phyloP scores from a whole-genome alignment of 2,797 vertebrate genomes.

The Danio albolineatus region DNA sequence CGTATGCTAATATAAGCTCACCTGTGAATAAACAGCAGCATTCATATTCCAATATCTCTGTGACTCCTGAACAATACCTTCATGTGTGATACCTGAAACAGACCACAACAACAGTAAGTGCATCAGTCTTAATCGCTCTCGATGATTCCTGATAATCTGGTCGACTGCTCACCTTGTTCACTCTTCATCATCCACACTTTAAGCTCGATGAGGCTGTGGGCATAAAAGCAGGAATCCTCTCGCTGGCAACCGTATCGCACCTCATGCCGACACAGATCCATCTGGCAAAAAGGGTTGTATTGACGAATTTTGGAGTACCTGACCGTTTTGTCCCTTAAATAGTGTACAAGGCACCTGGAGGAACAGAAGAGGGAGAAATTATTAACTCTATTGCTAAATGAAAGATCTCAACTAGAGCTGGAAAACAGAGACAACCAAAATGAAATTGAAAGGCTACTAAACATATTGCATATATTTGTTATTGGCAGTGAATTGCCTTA shows the following conservation, averaged over 20 bases:
- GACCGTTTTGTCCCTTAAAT: conserved; percentile 89
- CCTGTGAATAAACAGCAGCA: conserved; percentile 84
- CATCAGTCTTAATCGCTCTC: not conserved
- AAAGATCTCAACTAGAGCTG: not conserved
- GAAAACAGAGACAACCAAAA: not conserved
- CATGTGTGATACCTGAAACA: conserved; percentile 86
- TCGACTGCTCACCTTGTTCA: conserved; percentile 80
- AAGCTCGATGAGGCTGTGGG: conserved; percentile 95
- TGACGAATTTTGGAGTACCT: conserved; percentile 94
- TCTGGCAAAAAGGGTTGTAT: conserved; percentile 80
- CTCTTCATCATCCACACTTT: conserved; percentile 97
- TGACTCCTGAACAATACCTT: conserved; percentile 91
- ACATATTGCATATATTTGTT: not conserved
- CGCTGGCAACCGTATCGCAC: conserved; percentile 93
- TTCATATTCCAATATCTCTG: conserved; percentile 87
- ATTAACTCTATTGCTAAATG: not conserved
- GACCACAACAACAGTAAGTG: not conserved
- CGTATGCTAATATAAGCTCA: conserved; percentile 57
- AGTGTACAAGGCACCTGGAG: conserved; percentile 95
- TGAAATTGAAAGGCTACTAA: not conserved
- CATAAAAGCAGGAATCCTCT: conserved; percentile 95
- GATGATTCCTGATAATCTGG: not conserved
- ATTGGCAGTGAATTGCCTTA: not conserved
- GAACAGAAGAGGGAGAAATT: not conserved
- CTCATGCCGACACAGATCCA: conserved; percentile 95